Conservation (phyloP, 1,140 invertebrate genomes). For the Platyscapa corneri region DNA sequence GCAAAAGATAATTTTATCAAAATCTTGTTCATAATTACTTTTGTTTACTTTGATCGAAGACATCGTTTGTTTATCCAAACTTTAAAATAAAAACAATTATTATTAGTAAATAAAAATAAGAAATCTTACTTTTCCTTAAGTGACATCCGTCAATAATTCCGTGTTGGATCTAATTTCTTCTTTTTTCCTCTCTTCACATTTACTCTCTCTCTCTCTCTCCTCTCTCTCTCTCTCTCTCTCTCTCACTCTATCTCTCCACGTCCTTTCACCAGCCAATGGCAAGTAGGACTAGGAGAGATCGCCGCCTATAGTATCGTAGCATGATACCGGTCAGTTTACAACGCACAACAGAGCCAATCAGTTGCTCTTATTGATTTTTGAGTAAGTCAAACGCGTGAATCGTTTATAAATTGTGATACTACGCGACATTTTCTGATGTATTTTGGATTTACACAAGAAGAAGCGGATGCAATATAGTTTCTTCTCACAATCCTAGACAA, state of each 20-base stretch:
- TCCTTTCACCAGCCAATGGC: constrained; percentile 1
- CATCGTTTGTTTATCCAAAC: too few relatives aligned
- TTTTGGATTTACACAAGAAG: neutral
- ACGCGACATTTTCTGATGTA: neutral
- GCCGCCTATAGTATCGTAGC: neutral
- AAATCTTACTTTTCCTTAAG: too few relatives aligned
- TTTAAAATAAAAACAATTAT: too few relatives aligned
- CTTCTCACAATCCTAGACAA: neutral
- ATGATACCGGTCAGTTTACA: constrained; percentile 36
- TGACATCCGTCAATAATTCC: neutral
- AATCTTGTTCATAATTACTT: too few relatives aligned
- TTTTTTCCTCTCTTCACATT: neutral
- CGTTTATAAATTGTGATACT: neutral
- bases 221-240: neutral
- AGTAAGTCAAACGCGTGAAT: too few relatives aligned
- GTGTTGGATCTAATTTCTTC: too few relatives aligned
- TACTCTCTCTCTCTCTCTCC: neutral
- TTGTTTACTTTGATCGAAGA: too few relatives aligned
- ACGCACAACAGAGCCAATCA: constrained; percentile 15
- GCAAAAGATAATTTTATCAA: too few relatives aligned
- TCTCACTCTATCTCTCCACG: neutral
- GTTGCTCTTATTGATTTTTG: neutral
- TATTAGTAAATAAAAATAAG: too few relatives aligned
- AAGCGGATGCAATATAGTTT: neutral
- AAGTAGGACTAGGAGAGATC: neutral